Evolutionary conservation across 2,888 invertebrate species (phyloP).

Genomic region (Platypus cylindrus): DNA sequence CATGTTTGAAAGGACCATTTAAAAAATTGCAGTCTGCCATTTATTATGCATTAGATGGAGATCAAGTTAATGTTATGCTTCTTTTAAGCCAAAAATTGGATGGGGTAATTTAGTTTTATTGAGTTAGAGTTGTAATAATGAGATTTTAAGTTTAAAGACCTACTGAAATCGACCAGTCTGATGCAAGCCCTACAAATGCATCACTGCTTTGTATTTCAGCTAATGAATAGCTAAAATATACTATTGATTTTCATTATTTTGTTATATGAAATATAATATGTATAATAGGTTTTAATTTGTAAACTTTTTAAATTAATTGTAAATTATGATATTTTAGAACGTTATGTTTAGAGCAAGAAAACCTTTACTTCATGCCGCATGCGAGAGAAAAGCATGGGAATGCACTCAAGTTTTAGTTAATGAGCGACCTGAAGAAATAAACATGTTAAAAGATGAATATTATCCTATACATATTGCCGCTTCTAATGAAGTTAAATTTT

Average conservation of each 20-base stretch:
- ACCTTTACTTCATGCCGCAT: conserved; percentile 54
- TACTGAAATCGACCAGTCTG: too few relatives aligned
- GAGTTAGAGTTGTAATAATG: too few relatives aligned
- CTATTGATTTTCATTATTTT: too few relatives aligned
- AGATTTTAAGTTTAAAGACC: too few relatives aligned
- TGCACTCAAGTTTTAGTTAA: conserved; percentile 55
- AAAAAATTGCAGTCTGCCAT: conserved; percentile 54
- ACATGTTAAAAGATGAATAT: conserved; percentile 60
- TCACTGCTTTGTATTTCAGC: too few relatives aligned
- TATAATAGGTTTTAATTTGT: too few relatives aligned
- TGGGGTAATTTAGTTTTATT: too few relatives aligned
- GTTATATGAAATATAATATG: too few relatives aligned
- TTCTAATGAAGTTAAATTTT: conserved; percentile 55
- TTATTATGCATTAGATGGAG: conserved; percentile 60
- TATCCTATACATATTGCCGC: conserved; percentile 68
- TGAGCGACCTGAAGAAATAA: conserved; percentile 54
- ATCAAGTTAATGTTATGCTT: conserved; percentile 55
- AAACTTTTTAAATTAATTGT: too few relatives aligned
- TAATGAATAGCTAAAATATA: too few relatives aligned
- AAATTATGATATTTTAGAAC: too few relatives aligned
- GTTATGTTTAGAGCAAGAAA: conserved; percentile 42
- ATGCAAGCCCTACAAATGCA: too few relatives aligned
- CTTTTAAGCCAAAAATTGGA: conserved; percentile 51
- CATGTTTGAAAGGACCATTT: conserved; percentile 32
- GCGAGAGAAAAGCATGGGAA: conserved; percentile 58